Percentiles rank a stretch among this genome's conserved stretches.
These are phyloP conservation scores for Mastacembelus armatus DNA, from an alignment of 2,797 vertebrate species.

Conservation along the genomic window DNA sequence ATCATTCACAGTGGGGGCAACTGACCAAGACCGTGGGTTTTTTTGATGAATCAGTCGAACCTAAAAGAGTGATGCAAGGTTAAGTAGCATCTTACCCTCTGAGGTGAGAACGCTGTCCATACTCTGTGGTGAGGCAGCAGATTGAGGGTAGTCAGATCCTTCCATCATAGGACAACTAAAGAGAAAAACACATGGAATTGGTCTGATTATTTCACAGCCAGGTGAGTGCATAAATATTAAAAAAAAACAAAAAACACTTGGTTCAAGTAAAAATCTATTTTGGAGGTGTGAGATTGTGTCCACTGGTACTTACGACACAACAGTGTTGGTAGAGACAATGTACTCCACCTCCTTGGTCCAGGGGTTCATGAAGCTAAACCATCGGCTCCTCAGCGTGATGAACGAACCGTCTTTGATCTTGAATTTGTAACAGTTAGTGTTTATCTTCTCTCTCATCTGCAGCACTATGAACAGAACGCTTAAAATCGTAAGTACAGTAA, in stretches of 20 bases:
- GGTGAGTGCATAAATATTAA: not conserved
- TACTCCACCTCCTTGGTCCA: constrained; percentile 99
- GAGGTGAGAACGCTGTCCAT: constrained; percentile 94
- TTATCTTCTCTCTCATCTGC: constrained; percentile 97
- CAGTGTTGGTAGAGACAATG: constrained; percentile 98
- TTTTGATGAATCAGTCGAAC: no score
- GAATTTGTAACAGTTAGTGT: constrained; percentile 98
- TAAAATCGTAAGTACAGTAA: not conserved
- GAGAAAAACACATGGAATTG: not conserved
- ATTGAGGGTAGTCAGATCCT: constrained; percentile 90
- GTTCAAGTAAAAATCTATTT: not conserved
- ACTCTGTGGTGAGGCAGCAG: constrained; percentile 92
- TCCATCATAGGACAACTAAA: constrained; percentile 91
- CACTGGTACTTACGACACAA: constrained; percentile 92
- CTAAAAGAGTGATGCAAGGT: not conserved
- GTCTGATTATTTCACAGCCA: not conserved
- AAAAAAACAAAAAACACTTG: not conserved
- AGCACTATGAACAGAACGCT: constrained; percentile 84
- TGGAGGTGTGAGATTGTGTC: no score
- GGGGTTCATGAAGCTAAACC: constrained; percentile 99
- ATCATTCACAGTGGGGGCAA: not conserved
- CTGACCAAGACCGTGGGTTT: not conserved
- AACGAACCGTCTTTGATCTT: constrained; percentile 99
- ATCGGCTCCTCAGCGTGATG: constrained; percentile 95
- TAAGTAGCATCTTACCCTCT: constrained; percentile 79